Evolutionary conservation across 1,140 invertebrate genomes (phyloP), one percentile per base, ranked within the genome.

Genomic region (Neelides sp.): DNA sequence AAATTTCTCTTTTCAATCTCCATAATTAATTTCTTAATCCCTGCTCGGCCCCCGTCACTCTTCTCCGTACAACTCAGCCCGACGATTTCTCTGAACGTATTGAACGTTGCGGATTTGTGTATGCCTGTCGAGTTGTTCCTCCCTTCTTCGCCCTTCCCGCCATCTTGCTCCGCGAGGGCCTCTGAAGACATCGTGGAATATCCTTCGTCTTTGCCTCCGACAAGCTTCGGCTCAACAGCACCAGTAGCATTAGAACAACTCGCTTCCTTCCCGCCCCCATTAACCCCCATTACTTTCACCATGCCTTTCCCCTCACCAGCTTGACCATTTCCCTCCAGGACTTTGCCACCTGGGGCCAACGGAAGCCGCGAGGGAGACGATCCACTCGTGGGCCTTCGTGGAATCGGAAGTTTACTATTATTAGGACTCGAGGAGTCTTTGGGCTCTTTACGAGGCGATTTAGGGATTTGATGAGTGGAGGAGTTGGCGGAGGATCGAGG

Each of bases 111-210:
- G 37, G 55, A 58, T 47, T 58, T 58, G 48, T 53, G 43, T 17
- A 55, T 55, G n/a, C 39, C 27, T 28, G 23, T 27, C 7, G 5
- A n/a, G n/a, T n/a, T n/a, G n/a, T n/a, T n/a, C n/a, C n/a, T n/a
- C n/a, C n/a, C n/a, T n/a, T n/a, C n/a, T n/a, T n/a, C n/a, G n/a
- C n/a, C n/a, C n/a, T n/a, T n/a, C n/a, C n/a, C n/a, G n/a, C n/a
- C n/a, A 27, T 55, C 53, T 30, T 59, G 53, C 27, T 59, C 57
- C 22, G 57, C 52, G 12, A 58, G 27, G 7, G 57, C 57, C 37
- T 58, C 57, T 23, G 48, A 51, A 12, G 52, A 55, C 57, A 59
- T 55, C 24, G 57, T 59, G 15, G 57, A 59, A 23, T 59, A 59
- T 15, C 57, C 57, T 44, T 59, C 57, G 40, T 59, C 57, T 32